These are phyloP conservation scores for Alligator mississippiensis DNA, from an alignment of 2,113 vertebrate species.

Conservation along the genomic window DNA sequence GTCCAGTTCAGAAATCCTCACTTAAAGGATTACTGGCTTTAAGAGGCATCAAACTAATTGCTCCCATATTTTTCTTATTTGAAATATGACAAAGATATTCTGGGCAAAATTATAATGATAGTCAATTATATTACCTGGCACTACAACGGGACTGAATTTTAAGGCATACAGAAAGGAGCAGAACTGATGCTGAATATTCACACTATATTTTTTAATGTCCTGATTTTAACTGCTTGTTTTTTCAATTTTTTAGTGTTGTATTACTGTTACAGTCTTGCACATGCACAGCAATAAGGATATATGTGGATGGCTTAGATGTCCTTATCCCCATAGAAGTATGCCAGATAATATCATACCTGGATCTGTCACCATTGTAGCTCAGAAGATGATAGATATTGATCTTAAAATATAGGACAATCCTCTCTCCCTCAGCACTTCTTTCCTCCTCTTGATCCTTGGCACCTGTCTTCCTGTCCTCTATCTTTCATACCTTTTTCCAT, in stretches of 20 bases:
- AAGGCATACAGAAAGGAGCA: neutral
- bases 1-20: neutral
- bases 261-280: neutral
- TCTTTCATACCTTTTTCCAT: neutral
- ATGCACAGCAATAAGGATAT: neutral
- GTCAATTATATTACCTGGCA: conserved; percentile 36
- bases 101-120: neutral
- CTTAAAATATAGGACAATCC: neutral
- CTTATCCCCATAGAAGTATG: neutral
- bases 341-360: neutral
- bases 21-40: neutral
- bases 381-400: neutral
- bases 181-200: neutral
- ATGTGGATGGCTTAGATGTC: neutral
- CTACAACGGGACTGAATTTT: conserved; percentile 37
- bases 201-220: neutral
- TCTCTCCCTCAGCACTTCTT: neutral
- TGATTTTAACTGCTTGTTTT: conserved; percentile 14
- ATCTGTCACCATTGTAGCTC: neutral
- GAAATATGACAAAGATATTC: conserved; percentile 16
- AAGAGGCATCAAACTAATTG: neutral
- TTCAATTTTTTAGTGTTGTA: neutral
- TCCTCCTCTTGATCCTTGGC: neutral
- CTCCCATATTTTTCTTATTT: neutral
- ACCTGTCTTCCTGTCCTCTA: neutral